A percentile compares a stretch with the other conserved stretches of the same genome.
Conservation (phyloP, 2,888 invertebrate genomes). For the Lasiommata megera region DNA sequence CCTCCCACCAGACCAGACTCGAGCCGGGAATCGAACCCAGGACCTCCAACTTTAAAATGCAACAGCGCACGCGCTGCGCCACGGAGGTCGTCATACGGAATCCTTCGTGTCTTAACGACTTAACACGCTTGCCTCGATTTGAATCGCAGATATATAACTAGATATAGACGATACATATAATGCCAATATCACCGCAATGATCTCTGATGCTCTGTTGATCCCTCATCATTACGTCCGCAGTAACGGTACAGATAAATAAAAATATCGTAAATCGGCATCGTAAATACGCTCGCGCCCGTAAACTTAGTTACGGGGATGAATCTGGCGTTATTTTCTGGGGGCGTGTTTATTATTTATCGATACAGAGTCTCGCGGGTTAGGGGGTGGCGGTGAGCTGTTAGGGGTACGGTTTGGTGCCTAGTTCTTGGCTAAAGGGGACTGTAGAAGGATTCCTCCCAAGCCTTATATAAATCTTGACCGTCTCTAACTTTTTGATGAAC, state of each 20-base stretch:
- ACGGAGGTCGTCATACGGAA: too few relatives aligned
- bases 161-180: too few relatives aligned
- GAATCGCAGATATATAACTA: too few relatives aligned
- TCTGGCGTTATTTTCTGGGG: conserved; percentile 2
- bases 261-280: conserved; percentile 24
- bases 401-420: neutral
- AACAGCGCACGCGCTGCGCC: too few relatives aligned
- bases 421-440: neutral
- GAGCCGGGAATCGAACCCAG: too few relatives aligned
- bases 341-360: conserved; percentile 29
- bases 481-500: too few relatives aligned
- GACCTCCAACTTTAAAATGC: too few relatives aligned
- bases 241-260: conserved; percentile 16
- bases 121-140: too few relatives aligned
- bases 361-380: conserved; percentile 2
- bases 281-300: conserved; percentile 23
- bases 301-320: conserved; percentile 13
- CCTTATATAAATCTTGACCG: too few relatives aligned
- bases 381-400: neutral
- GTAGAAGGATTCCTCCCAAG: too few relatives aligned
- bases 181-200: neutral
- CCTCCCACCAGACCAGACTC: too few relatives aligned
- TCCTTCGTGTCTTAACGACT: too few relatives aligned
- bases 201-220: neutral
- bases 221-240: conserved; percentile 10